Evolutionary conservation across 2,797 vertebrate genomes (phyloP).

Genomic region (Petrocephalus sullivani): DNA sequence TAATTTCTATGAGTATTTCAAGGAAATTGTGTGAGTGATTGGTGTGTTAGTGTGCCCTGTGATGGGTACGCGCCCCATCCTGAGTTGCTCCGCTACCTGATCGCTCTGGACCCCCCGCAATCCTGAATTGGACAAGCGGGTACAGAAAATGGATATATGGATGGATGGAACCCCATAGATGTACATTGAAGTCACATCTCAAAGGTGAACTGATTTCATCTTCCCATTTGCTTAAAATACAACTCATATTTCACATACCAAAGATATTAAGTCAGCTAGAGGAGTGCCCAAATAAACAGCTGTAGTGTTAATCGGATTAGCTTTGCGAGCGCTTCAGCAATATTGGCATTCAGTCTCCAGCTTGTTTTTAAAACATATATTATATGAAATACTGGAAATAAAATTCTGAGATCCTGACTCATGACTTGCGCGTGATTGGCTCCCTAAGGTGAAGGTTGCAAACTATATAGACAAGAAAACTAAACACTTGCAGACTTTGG

Average conservation of each 20-base stretch:
- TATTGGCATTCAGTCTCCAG: neutral
- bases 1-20: neutral
- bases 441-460: constrained; percentile 39
- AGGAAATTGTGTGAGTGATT: neutral
- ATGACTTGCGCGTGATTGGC: constrained; percentile 53
- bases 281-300: neutral
- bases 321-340: neutral
- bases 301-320: neutral
- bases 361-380: neutral
- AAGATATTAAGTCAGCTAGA: neutral
- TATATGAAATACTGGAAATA: neutral
- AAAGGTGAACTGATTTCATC: neutral
- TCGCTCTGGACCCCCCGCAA: neutral
- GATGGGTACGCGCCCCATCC: neutral
- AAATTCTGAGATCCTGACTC: constrained; percentile 50
- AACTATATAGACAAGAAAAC: constrained; percentile 27
- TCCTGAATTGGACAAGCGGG: neutral
- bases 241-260: neutral
- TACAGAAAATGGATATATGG: neutral
- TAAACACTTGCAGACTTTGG: neutral
- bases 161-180: neutral
- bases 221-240: neutral
- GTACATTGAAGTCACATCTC: neutral
- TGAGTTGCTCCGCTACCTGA: neutral
- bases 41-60: neutral